Base-by-base conservation (phyloP, 2,888 invertebrate genomes). In the Ernsta delagoae region DNA sequence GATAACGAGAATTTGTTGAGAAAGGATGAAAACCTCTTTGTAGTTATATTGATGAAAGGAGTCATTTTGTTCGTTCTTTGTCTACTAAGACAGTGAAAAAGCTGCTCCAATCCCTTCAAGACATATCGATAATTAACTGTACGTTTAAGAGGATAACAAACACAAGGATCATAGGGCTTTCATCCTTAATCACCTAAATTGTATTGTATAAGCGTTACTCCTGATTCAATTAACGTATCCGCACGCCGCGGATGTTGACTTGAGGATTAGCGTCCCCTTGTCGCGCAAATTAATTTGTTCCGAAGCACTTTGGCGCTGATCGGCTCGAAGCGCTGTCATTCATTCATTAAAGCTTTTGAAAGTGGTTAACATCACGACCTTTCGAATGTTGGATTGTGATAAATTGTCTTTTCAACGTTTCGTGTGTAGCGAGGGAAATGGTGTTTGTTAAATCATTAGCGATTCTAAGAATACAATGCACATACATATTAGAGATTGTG, bases 241-340 rank as follows among this genome's bases (percentile, higher is more conserved):
- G 24, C 9, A 53, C 24, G 53, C 53, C 53, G 8, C 53, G 53
- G 53, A 53, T 53, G 53, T 53, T 53, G 24, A 24, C 24, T 53
- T 16, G 9, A 48, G 50, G 68, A 69, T 63, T 69, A 63, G 45
- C 62, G 34, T 12, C 36, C 54, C 48, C 60, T 43, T 66, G 59
- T 36, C 67, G 54, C 60, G n/a, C 36, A 56, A 68, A 68, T 68
- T 62, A 68, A 68, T 65, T 65, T 56, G 56, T 57, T 62, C 39
- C 67, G 34, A 62, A 61, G 54, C 56, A 48, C 67, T 68, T 59
- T 57, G 65, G 48, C 65, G 54, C 9, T 31, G 54, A 61, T 65
- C 53, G 60, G 12, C 7, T 54, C 7, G 5, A 11, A 24, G 4
- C 24, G 24, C 11, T 54, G 31, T 11, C 54, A 50, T 50, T 50